phyloP scores from a whole-genome alignment of 2,113 vertebrate species.

The Uria aalge region DNA sequence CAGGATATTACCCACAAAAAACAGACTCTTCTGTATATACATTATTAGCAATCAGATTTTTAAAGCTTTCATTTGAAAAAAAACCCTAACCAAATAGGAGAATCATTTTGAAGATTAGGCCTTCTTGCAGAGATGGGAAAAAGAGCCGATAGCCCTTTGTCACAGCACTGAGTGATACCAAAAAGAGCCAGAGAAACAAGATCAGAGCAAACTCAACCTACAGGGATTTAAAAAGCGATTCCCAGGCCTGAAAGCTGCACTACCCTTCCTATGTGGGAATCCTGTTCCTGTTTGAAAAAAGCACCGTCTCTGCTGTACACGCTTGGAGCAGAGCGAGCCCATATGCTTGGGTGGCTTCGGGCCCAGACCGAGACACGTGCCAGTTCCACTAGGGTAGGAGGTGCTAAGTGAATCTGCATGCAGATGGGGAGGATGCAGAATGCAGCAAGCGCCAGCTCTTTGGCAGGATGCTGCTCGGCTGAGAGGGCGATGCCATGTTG shows the following conservation, averaged over 20 bases:
- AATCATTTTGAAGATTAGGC: not conserved
- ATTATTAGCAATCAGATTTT: not conserved
- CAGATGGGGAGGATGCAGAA: not conserved
- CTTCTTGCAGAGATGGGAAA: not conserved
- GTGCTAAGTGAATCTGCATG: not conserved
- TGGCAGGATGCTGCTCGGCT: constrained; percentile 20
- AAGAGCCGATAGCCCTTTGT: not conserved
- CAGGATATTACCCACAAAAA: not conserved
- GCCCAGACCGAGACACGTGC: not conserved
- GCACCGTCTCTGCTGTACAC: not conserved
- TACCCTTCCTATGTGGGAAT: not conserved
- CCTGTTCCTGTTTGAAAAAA: not conserved
- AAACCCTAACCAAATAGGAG: not conserved
- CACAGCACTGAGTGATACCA: not conserved
- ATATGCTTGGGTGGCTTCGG: not conserved
- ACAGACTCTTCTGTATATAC: not conserved
- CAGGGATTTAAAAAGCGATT: not conserved
- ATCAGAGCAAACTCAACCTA: not conserved
- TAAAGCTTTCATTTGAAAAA: not conserved
- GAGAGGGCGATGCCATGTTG: not conserved
- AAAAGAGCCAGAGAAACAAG: not conserved
- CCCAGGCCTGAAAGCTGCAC: not conserved
- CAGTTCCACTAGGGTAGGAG: constrained; percentile 5
- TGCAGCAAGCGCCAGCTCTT: not conserved
- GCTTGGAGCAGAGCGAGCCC: not conserved